Evolutionary conservation across 2,113 vertebrate species (phyloP), one percentile per base, ranked within the genome.

Genomic region (Cricetomys ansorgei): DNA sequence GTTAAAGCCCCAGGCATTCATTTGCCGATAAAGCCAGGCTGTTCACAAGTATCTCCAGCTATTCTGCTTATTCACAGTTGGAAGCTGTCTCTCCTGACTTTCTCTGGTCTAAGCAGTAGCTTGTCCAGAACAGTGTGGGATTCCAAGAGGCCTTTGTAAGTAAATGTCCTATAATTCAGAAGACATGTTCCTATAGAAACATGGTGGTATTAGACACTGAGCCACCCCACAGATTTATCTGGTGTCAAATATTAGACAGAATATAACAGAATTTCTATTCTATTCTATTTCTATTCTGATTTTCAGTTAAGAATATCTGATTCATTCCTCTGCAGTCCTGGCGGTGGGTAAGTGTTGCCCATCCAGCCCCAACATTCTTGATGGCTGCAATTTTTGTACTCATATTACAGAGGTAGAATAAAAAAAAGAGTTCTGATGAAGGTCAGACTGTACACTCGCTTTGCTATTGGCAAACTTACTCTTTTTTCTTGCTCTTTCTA

Each of bases 21-120:
- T 93, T 88, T 96, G 45, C 12, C 62, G 75, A 80, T 88, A 75
- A 75, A 94, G 53, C 23, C 25, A 89, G 76, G 70, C 53, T 89
- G 5, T 53, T 86, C 57, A 62, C 75, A 53, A 64, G 79, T n/a
- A 25, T 34, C 67, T 90, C 84, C 40, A 65, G 45, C 29, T 53
- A 3, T 31, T 93, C 34, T n/a, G 37, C 53, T 94, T 90, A 17
- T 53, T 92, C 43, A 40, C 25, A 48, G 13, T 34, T 67, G 27
- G 50, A 53, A 67, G 3, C 40, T 50, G 25, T 81, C 48, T n/a
- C 70, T 34, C 73, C 40, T 19, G 8, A 3, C 62, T 23, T 17
- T 34, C 15, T 81, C n/a, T 80, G 9, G 4, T 94, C 59, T 67
- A 23, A 15, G 62, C 83, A 48, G 5, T 48, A 34, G 19, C 16